phyloP scores from a whole-genome alignment of 2,797 vertebrate species.

The Neomorphus geoffroyi region DNA sequence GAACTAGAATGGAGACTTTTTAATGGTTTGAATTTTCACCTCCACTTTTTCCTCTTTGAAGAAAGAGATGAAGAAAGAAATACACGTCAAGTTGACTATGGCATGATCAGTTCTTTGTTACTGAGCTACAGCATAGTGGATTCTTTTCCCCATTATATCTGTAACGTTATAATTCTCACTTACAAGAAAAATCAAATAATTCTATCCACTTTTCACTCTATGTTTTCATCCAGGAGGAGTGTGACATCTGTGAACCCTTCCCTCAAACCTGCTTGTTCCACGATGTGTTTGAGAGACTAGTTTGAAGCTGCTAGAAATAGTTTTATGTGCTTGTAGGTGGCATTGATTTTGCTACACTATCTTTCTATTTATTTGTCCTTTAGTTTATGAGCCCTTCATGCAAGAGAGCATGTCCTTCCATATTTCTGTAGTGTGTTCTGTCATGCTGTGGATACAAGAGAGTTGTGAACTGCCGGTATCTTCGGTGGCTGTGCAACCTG shows the following conservation, averaged over 20 bases:
- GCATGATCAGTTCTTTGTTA: not conserved
- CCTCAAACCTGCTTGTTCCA: not conserved
- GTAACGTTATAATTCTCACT: not conserved
- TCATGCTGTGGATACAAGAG: not conserved
- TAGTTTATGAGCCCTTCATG: not conserved
- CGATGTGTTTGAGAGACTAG: not conserved
- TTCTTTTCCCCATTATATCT: not conserved
- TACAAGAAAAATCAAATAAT: not conserved
- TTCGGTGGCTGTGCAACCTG: not conserved
- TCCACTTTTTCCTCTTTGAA: not conserved
- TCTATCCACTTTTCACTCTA: not conserved
- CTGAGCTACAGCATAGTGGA: not conserved
- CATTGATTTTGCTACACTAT: conserved; percentile 25
- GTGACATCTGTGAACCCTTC: not conserved
- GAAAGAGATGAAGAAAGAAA: not conserved
- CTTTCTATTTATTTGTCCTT: conserved; percentile 5
- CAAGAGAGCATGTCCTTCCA: not conserved
- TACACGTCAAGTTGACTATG: not conserved
- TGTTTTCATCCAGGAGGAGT: not conserved
- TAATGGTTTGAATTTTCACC: not conserved
- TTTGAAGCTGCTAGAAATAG: conserved; percentile 1
- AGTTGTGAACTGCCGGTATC: not conserved
- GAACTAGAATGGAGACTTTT: not conserved
- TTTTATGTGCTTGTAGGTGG: not conserved
- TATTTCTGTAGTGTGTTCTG: not conserved